Conservation (phyloP, 2,113 vertebrate species). For the Esox niger region DNA sequence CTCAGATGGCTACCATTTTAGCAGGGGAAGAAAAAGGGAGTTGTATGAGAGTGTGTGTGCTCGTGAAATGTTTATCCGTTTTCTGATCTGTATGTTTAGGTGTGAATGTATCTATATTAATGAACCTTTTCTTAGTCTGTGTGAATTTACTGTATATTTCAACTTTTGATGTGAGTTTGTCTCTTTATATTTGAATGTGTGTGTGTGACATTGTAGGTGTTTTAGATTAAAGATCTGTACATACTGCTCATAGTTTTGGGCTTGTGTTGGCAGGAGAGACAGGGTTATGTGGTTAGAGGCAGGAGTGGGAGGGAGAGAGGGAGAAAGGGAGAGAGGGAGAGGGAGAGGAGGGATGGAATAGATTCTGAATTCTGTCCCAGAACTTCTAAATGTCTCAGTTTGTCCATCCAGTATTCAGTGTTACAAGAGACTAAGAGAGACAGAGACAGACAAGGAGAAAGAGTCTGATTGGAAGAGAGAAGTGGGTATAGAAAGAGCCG, state of each 20-base stretch:
- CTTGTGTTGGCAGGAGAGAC: conserved; percentile 21
- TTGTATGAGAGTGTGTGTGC: conserved; percentile 20
- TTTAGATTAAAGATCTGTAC: conserved; percentile 21
- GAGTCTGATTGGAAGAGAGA: conserved; percentile 19
- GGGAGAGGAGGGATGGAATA: neutral
- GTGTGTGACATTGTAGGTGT: neutral
- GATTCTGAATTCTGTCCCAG: conserved; percentile 23
- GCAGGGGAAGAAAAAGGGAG: conserved; percentile 2
- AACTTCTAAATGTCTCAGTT: conserved; percentile 44
- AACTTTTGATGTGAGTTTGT: too few species aligned
- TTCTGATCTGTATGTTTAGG: neutral
- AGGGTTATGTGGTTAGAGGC: conserved; percentile 7
- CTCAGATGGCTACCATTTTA: conserved; percentile 7
- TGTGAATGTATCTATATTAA: neutral
- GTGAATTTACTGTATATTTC: too few species aligned
- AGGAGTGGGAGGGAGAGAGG: neutral
- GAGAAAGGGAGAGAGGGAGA: neutral
- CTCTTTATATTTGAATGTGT: neutral
- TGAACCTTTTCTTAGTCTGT: too few species aligned
- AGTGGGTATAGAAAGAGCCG: conserved; percentile 7
- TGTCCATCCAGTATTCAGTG: conserved; percentile 36
- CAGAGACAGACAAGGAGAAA: conserved; percentile 16
- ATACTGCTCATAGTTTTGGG: conserved; percentile 6
- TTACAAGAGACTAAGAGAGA: conserved; percentile 27
- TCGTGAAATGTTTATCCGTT: neutral